Conservation (phyloP, 2,113 vertebrate genomes). For the Ploceus nigricollis region DNA sequence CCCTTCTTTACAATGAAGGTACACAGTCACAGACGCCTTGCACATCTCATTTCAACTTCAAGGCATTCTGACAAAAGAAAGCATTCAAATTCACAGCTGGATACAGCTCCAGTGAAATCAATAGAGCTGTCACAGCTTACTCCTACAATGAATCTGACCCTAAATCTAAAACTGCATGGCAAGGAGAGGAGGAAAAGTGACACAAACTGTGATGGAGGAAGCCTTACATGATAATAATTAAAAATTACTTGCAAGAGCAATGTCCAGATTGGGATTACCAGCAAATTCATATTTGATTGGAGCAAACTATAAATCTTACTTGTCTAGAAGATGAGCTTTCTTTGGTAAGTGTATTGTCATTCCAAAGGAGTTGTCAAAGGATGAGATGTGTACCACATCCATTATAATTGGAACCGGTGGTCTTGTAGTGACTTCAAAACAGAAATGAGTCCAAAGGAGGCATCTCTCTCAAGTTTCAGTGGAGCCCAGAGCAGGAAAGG, state of each 20-base stretch:
- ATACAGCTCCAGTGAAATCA: neutral
- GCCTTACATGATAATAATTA: neutral
- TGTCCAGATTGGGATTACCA: neutral
- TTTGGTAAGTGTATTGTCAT: neutral
- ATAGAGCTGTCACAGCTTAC: neutral
- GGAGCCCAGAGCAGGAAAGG: neutral
- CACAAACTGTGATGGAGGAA: neutral
- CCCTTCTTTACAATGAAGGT: neutral
- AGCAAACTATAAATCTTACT: neutral
- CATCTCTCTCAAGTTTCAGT: neutral
- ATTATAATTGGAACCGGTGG: neutral
- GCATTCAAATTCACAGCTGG: constrained; percentile 29
- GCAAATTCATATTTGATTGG: neutral
- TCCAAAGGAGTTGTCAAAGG: neutral
- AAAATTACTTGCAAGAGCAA: neutral
- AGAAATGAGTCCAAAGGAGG: neutral
- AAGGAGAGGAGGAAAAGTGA: neutral
- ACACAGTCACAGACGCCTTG: neutral
- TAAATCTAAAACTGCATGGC: neutral
- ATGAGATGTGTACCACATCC: neutral
- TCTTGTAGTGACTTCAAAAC: neutral
- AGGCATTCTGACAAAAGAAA: neutral
- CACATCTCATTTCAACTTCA: neutral
- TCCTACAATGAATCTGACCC: neutral
- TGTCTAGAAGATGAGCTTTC: neutral